phyloP scores from a whole-genome alignment of 2,888 invertebrate genomes.

The Synanthedon myopaeformis region DNA sequence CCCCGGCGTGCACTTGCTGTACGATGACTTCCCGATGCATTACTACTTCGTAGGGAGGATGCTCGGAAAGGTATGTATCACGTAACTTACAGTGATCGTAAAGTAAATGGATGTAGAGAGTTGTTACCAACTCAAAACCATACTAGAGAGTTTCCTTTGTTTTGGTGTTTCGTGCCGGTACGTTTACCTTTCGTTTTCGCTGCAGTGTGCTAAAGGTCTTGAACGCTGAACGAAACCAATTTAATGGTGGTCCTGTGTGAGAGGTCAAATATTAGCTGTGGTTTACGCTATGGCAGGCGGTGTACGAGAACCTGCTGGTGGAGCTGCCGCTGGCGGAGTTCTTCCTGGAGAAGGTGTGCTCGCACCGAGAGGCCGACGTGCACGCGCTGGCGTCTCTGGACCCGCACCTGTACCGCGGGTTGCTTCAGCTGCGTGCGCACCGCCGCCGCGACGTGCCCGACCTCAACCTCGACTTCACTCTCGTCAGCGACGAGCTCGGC shows the following conservation, averaged over 20 bases:
- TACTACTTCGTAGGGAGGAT: constrained; percentile 95
- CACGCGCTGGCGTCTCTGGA: constrained; percentile 95
- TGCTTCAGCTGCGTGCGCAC: constrained; percentile 88
- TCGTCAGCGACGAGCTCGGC: constrained; percentile 89
- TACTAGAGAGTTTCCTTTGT: not conserved
- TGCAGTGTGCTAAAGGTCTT: too few species aligned
- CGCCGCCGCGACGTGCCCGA: constrained; percentile 85
- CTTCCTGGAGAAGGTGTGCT: constrained; percentile 77
- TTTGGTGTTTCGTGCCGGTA: too few species aligned
- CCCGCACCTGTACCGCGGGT: constrained; percentile 90
- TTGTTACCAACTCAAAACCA: too few species aligned
- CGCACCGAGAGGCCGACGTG: constrained; percentile 87
- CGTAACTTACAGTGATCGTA: not conserved
- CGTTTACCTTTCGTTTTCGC: too few species aligned
- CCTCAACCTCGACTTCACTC: constrained; percentile 92
- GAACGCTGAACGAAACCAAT: too few species aligned
- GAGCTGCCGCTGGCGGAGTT: constrained; percentile 97
- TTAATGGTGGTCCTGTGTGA: too few species aligned
- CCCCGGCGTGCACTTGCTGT: constrained; percentile 89
- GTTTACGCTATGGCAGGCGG: constrained; percentile 68
- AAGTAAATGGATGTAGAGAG: too few species aligned
- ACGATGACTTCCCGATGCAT: constrained; percentile 88
- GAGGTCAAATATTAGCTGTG: too few species aligned
- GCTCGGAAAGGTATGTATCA: constrained; percentile 80
- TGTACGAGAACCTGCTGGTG: constrained; percentile 94